A percentile compares a stretch with the other conserved stretches of the same genome.
These are phyloP conservation scores for Mimumesa dahlbomi DNA, from an alignment of 2,888 invertebrate species.

Conservation along the genomic window DNA sequence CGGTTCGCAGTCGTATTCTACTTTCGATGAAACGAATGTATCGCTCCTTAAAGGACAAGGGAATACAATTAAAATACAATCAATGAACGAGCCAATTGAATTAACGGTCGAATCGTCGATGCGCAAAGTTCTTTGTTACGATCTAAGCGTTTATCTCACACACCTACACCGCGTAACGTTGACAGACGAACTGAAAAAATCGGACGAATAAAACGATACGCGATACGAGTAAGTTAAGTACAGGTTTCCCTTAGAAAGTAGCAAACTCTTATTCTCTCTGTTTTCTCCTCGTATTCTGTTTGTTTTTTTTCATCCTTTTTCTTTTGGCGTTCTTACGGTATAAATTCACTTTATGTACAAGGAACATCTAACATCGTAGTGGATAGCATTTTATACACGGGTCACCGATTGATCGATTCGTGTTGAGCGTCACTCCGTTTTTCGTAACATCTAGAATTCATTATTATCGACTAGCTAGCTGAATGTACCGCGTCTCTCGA, in stretches of 20 bases:
- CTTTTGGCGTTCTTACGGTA: constrained; percentile 69
- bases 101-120: constrained; percentile 9
- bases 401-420: constrained; percentile 62
- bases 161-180: constrained; percentile 38
- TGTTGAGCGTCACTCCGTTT: constrained; percentile 51
- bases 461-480: constrained; percentile 58
- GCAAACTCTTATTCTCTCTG: too few relatives aligned
- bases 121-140: constrained; percentile 22
- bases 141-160: constrained; percentile 10
- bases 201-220: constrained; percentile 60
- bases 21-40: too few relatives aligned
- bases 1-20: too few relatives aligned
- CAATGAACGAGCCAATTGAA: not conserved
- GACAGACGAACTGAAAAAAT: constrained; percentile 31
- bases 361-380: constrained; percentile 76
- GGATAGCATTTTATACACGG: constrained; percentile 70
- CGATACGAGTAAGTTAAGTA: constrained; percentile 49
- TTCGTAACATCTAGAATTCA: constrained; percentile 57
- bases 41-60: too few relatives aligned
- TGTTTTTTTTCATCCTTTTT: too few relatives aligned
- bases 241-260: constrained; percentile 66
- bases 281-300: too few relatives aligned
- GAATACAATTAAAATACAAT: too few relatives aligned
- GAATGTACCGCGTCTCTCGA: constrained; percentile 43
- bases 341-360: constrained; percentile 75